Evolutionary conservation across 1,140 invertebrate genomes (phyloP).

Genomic region (roundworm (Caenorhabditis elegans)): DNA sequence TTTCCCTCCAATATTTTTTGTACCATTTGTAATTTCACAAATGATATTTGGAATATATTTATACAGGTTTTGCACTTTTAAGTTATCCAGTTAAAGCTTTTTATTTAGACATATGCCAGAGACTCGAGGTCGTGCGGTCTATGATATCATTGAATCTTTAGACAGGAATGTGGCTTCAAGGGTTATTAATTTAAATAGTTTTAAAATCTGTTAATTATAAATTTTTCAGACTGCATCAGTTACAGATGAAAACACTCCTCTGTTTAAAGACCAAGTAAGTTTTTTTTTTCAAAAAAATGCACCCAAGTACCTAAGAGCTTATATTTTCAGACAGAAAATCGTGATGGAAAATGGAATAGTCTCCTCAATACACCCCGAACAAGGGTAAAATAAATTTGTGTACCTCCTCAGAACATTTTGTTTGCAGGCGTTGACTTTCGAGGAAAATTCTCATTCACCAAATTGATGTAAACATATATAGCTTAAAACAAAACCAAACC

Average conservation of each 20-base stretch:
- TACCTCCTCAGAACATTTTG: no score
- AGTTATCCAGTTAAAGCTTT: no score
- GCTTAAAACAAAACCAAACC: no score
- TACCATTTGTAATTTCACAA: background rate
- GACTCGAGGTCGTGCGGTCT: background rate
- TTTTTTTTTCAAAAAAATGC: background rate
- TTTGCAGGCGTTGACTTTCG: no score
- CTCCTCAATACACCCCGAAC: background rate
- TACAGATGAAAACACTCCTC: background rate
- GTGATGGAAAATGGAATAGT: background rate
- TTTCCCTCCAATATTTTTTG: background rate
- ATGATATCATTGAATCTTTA: background rate
- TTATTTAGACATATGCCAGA: constrained; percentile 2
- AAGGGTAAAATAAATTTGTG: background rate
- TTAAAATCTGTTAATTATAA: no score
- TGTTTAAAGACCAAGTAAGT: background rate
- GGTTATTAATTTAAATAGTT: background rate
- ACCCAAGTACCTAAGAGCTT: background rate
- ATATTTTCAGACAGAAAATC: background rate
- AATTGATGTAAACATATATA: no score
- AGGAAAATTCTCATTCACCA: no score
- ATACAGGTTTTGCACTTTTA: background rate
- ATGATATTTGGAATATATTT: background rate
- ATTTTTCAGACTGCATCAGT: background rate
- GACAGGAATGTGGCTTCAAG: background rate